Evolutionary conservation across 2,797 vertebrate genomes (phyloP).

Genomic region (Nannoperca obscura): DNA sequence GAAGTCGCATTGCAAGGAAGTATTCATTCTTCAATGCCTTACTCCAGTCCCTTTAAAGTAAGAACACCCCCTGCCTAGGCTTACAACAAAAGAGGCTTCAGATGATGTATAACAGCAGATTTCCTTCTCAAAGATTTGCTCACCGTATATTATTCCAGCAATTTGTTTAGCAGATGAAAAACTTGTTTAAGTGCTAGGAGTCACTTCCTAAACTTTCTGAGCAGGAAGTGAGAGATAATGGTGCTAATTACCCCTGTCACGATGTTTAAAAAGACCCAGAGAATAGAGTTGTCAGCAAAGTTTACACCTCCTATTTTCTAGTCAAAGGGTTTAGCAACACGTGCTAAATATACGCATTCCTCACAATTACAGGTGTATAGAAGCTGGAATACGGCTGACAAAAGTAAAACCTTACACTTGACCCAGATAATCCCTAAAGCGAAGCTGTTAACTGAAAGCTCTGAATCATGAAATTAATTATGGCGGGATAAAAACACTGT

Average conservation of each 20-base stretch:
- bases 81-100: constrained; percentile 19
- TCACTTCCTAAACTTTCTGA: constrained; percentile 63
- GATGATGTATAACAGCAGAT: constrained; percentile 4
- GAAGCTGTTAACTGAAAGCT: constrained; percentile 63
- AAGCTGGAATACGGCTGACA: constrained; percentile 54
- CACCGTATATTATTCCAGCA: constrained; percentile 9
- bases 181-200: constrained; percentile 57
- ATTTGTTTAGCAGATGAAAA: constrained; percentile 40
- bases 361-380: constrained; percentile 59
- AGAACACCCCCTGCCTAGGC: background rate
- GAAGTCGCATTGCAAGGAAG: background rate
- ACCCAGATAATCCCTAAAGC: constrained; percentile 65
- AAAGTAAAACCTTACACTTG: constrained; percentile 60
- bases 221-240: constrained; percentile 65
- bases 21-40: background rate
- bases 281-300: constrained; percentile 73
- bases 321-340: constrained; percentile 58
- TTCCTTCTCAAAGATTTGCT: background rate
- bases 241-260: constrained; percentile 72
- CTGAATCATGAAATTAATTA: constrained; percentile 77
- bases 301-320: constrained; percentile 70
- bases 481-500: constrained; percentile 62
- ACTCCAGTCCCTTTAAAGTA: background rate
- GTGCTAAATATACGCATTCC: constrained; percentile 65
- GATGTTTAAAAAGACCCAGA: constrained; percentile 54